These are phyloP conservation scores for Phorcus lineatus DNA, from an alignment of 2,888 invertebrate species.

Conservation along the genomic window DNA sequence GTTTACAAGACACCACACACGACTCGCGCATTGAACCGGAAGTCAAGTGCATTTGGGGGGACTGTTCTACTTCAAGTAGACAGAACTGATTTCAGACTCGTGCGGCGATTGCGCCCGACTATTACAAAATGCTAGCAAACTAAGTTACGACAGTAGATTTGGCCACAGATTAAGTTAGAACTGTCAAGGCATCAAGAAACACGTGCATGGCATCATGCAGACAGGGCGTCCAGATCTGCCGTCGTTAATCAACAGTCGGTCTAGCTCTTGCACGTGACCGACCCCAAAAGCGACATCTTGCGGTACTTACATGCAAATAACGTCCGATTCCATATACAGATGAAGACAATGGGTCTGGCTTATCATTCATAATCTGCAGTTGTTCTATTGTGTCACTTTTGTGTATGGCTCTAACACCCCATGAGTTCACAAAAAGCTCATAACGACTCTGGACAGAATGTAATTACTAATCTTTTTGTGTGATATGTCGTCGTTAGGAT, in stretches of 20 bases:
- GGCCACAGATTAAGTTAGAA: slow-evolving; percentile 7
- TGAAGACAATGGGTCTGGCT: too few relatives aligned
- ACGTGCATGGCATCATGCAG: neutral
- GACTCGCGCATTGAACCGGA: neutral
- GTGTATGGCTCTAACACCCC: too few relatives aligned
- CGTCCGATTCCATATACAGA: too few relatives aligned
- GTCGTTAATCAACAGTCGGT: neutral
- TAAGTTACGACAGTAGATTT: slow-evolving; percentile 10
- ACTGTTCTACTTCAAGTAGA: neutral
- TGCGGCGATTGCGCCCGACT: slow-evolving; percentile 1
- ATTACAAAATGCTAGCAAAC: slow-evolving; percentile 7
- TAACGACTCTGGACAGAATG: too few relatives aligned
- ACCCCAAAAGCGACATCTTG: neutral
- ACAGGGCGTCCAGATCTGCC: neutral
- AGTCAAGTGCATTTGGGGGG: neutral
- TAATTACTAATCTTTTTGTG: too few relatives aligned
- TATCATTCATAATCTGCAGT: too few relatives aligned
- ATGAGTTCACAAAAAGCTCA: too few relatives aligned
- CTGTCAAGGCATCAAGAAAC: neutral
- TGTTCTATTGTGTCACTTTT: too few relatives aligned
- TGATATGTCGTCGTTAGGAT: too few relatives aligned
- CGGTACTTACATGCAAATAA: neutral
- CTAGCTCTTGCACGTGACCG: neutral
- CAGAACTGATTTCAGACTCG: slow-evolving; percentile 2
- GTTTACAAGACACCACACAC: neutral